Conservation (phyloP, 2,797 vertebrate species). For the Hyperoplus lanceolatus region DNA sequence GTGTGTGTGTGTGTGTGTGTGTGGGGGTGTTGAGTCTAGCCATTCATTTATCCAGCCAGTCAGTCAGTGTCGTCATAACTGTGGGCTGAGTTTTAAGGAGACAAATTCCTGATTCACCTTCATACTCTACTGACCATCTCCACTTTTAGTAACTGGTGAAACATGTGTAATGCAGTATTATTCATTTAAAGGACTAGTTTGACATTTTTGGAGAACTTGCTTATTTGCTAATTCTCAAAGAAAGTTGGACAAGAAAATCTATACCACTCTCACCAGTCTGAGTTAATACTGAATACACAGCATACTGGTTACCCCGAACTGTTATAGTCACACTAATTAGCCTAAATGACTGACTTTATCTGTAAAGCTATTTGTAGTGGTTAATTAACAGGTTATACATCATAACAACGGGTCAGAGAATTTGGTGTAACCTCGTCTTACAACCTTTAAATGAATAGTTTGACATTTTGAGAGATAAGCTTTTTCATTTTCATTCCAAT, state of each 20-base stretch:
- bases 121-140: neutral
- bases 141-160: neutral
- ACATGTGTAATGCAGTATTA: neutral
- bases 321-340: neutral
- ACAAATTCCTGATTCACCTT: conserved; percentile 20
- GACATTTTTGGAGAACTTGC: neutral
- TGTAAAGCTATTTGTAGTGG: neutral
- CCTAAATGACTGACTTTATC: neutral
- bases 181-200: neutral
- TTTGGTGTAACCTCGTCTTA: too few species aligned
- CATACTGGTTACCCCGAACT: too few species aligned
- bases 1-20: conserved; percentile 17
- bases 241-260: neutral
- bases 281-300: neutral
- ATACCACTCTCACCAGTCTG: neutral
- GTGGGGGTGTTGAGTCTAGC: conserved; percentile 27
- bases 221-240: neutral
- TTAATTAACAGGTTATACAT: neutral
- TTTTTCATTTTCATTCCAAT: too few species aligned
- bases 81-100: conserved; percentile 35
- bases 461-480: too few species aligned
- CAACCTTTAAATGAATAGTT: too few species aligned
- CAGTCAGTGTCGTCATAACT: conserved; percentile 54
- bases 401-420: neutral
- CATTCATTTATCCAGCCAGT: conserved; percentile 32